Base-by-base conservation (phyloP, 2,888 invertebrate genomes). In the Busseola fusca region DNA sequence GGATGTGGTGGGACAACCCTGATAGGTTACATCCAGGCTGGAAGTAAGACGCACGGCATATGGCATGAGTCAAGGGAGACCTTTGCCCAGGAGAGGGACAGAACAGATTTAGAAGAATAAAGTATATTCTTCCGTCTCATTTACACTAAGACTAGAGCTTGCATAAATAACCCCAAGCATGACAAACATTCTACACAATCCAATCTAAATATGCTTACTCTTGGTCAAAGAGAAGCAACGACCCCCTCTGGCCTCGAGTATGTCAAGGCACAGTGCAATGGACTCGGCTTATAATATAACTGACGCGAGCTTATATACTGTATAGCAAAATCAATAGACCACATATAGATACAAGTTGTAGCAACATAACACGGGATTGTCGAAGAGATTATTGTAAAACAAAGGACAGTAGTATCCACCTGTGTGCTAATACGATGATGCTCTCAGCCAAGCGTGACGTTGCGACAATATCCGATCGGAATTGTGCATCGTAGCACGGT, bases 221-320 rank as follows among this genome's bases (percentile, higher is more conserved):
- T 68, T 14, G 40, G 54, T 68, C 45, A 52, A 25, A 78, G n/a
- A 21, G 30, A 59, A 48, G 37, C 73, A 54, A 54, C 79, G 79
- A 72, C 60, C 59, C 25, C 12, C 25, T 52, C 7, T 21, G 37
- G 25, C 59, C 73, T 79, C 73, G 59, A 45, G 18, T 25, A 25
- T 79, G 52, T 73, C 73, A 79, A 72, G 73, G 73, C 59, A 79
- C 21, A 73, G 73, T 59, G 79, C 73, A 74, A 40, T 54, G 73
- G 45, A 79, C 73, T 59, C 79, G 6, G 45, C 45, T 59, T 54
- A 59, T 52, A n/a, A n/a, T n/a, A n/a, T n/a, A 72, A 69, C 69
- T 4, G 40, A 77, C 14, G 40, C 25, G 25, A 69, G 45, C n/a
- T 21, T 21, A 12, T 42, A 10, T 18, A 45, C 30, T 40, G 37